These are phyloP conservation scores for Apolygus lucorum DNA, from an alignment of 1,140 invertebrate genomes.

Conservation along the genomic window DNA sequence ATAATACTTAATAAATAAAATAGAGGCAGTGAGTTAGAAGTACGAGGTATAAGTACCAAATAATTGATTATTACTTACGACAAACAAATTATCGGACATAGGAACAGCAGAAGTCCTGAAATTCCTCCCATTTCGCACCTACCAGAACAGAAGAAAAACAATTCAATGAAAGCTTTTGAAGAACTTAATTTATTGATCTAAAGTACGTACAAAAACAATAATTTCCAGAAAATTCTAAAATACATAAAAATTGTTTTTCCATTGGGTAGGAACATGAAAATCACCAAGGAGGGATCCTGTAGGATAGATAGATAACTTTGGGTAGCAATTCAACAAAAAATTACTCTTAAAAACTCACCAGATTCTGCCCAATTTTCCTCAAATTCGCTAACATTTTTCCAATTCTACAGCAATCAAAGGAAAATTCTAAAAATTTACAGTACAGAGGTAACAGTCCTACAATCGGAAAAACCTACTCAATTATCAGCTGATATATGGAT, in stretches of 20 bases:
- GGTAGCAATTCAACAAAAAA: background rate
- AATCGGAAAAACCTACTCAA: too few species aligned
- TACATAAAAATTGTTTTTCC: background rate
- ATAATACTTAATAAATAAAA: too few species aligned
- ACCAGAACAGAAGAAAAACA: background rate
- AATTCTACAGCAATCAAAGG: too few species aligned
- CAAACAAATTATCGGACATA: slow-evolving; percentile 19
- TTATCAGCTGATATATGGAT: too few species aligned
- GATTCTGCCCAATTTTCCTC: background rate
- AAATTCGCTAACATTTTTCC: background rate
- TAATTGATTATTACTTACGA: slow-evolving; percentile 1
- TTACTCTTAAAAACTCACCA: background rate
- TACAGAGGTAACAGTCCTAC: too few species aligned
- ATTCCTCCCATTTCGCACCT: slow-evolving; percentile 1
- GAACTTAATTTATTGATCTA: too few species aligned
- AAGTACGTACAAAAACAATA: background rate
- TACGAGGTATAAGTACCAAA: too few species aligned
- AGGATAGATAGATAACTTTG: background rate
- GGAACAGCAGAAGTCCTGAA: background rate
- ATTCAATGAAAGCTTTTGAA: background rate
- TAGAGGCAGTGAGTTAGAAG: too few species aligned
- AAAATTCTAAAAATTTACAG: too few species aligned
- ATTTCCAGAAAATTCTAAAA: background rate
- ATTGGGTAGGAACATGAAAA: background rate
- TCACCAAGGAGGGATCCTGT: background rate